Evolutionary conservation across 2,888 invertebrate species (phyloP).

Genomic region (Boloria selene): DNA sequence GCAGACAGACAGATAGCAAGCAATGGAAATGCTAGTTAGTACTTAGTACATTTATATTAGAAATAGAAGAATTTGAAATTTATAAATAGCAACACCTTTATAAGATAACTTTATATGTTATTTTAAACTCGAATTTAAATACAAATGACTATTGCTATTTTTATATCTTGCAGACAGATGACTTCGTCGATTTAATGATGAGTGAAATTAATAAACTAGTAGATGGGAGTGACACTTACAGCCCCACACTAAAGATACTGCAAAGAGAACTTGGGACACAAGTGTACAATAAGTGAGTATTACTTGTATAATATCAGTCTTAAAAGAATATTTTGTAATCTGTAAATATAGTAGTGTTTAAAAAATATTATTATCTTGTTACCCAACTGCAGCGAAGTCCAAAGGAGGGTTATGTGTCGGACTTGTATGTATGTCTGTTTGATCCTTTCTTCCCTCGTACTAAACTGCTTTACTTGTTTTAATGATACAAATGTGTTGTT

Average conservation of each 20-base stretch:
- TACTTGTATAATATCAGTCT: conserved; percentile 7
- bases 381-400: too few species aligned
- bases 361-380: neutral
- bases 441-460: too few species aligned
- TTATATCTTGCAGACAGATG: conserved; percentile 57
- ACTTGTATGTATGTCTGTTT: too few species aligned
- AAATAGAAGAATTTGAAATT: neutral
- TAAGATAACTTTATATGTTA: neutral
- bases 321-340: neutral
- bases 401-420: too few species aligned
- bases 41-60: too few species aligned
- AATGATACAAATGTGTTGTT: too few species aligned
- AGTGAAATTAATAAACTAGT: conserved; percentile 87
- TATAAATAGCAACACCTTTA: neutral
- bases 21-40: too few species aligned
- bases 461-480: too few species aligned
- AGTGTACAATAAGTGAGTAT: conserved; percentile 83
- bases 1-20: too few species aligned
- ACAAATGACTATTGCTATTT: neutral
- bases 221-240: conserved; percentile 90
- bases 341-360: neutral
- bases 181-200: conserved; percentile 85
- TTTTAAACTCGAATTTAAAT: neutral
- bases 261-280: conserved; percentile 86
- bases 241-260: conserved; percentile 85